phyloP scores from a whole-genome alignment of 2,113 vertebrate species.

The Rhagologus leucostigma region DNA sequence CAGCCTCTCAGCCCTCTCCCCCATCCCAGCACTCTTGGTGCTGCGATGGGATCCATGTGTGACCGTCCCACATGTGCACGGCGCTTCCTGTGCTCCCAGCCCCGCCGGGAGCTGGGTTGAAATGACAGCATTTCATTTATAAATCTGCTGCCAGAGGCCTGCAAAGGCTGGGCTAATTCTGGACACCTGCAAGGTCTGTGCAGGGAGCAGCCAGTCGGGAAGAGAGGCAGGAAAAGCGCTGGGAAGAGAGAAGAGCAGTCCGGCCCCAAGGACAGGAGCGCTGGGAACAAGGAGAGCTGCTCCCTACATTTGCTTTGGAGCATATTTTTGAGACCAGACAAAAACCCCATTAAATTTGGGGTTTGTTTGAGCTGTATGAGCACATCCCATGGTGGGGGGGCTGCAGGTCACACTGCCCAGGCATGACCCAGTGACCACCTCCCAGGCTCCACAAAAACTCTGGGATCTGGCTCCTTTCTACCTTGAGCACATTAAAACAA shows the following conservation, averaged over 20 bases:
- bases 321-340: background rate
- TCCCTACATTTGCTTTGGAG: background rate
- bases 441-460: background rate
- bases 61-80: background rate
- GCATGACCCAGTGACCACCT: background rate
- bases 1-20: background rate
- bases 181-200: background rate
- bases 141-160: background rate
- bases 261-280: fast-evolving
- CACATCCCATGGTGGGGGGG: fast-evolving
- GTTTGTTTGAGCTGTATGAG: background rate
- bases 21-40: background rate
- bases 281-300: background rate
- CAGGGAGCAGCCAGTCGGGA: background rate
- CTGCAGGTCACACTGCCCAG: background rate
- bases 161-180: background rate
- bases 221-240: fast-evolving
- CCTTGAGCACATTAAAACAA: background rate
- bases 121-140: slow-evolving; percentile 25
- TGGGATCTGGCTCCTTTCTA: background rate
- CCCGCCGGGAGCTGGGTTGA: background rate
- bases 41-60: slow-evolving; percentile 31
- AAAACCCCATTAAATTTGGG: background rate
- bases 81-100: background rate
- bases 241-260: background rate